Evolutionary conservation across 2,113 vertebrate genomes (phyloP).

Genomic region (Antechinus flavipes): DNA sequence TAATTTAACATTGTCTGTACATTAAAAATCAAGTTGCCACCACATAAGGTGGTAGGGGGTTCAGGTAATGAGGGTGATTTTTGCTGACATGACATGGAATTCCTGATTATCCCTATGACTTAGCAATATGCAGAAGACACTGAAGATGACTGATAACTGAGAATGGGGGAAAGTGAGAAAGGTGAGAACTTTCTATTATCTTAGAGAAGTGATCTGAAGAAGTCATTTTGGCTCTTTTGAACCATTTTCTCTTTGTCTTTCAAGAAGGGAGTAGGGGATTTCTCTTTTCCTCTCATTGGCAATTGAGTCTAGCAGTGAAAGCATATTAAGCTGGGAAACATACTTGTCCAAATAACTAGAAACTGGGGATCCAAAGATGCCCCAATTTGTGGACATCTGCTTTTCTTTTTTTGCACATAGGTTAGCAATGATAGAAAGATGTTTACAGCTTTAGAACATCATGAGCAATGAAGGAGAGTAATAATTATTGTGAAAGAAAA

Average conservation of each 20-base stretch:
- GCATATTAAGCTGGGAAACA: not conserved
- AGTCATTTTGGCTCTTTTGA: not conserved
- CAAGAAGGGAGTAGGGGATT: not conserved
- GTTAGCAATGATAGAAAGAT: not conserved
- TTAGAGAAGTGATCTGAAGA: not conserved
- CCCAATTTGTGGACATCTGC: not conserved
- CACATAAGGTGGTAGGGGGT: too few species aligned
- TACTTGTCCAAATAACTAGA: not conserved
- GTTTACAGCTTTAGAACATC: not conserved
- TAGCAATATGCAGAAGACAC: not conserved
- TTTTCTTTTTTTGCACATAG: not conserved
- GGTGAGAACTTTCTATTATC: not conserved
- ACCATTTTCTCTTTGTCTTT: not conserved
- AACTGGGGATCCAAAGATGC: not conserved
- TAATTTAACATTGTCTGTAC: too few species aligned
- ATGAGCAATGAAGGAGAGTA: not conserved
- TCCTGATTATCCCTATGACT: not conserved
- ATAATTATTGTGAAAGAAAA: too few species aligned
- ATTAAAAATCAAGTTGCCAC: too few species aligned
- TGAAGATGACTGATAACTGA: not conserved
- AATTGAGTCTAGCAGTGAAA: not conserved
- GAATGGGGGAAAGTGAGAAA: not conserved
- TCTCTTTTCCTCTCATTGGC: not conserved
- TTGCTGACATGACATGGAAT: not conserved
- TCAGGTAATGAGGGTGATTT: not conserved